Evolutionary conservation across 2,113 vertebrate genomes (phyloP).

Genomic region (Otocyon megalotis): DNA sequence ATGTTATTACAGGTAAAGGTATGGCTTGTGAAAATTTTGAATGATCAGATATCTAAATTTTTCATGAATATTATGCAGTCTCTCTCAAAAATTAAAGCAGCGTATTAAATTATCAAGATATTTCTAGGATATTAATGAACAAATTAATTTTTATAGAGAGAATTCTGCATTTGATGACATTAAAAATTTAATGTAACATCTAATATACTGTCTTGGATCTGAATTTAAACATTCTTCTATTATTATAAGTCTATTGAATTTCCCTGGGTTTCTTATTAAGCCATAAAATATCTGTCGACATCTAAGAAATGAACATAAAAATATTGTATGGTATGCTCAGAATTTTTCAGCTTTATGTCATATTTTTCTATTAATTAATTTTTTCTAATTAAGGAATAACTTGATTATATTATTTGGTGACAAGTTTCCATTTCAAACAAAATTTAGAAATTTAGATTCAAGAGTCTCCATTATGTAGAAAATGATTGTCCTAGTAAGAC

Average conservation of each 20-base stretch:
- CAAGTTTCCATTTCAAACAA: conserved; percentile 18
- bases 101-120: conserved; percentile 3
- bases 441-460: conserved; percentile 36
- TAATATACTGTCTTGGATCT: neutral
- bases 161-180: conserved; percentile 18
- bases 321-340: neutral
- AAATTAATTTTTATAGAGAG: conserved; percentile 2
- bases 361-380: neutral
- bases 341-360: neutral
- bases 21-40: conserved; percentile 26
- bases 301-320: conserved; percentile 41
- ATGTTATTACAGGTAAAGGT: neutral
- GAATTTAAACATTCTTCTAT: conserved; percentile 1
- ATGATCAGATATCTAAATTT: neutral
- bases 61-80: neutral
- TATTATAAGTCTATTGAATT: conserved; percentile 28
- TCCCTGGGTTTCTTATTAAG: conserved; percentile 30
- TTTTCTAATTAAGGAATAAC: neutral
- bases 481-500: neutral
- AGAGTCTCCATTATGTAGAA: neutral
- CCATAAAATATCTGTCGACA: neutral
- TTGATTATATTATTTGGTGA: neutral
- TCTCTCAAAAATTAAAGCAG: neutral
- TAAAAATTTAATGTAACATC: conserved; percentile 5
- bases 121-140: conserved; percentile 21